A percentile compares a stretch with the other conserved stretches of the same genome.
phyloP scores from a whole-genome alignment of 2,797 vertebrate species.

The Rhyacichthys aspro region DNA sequence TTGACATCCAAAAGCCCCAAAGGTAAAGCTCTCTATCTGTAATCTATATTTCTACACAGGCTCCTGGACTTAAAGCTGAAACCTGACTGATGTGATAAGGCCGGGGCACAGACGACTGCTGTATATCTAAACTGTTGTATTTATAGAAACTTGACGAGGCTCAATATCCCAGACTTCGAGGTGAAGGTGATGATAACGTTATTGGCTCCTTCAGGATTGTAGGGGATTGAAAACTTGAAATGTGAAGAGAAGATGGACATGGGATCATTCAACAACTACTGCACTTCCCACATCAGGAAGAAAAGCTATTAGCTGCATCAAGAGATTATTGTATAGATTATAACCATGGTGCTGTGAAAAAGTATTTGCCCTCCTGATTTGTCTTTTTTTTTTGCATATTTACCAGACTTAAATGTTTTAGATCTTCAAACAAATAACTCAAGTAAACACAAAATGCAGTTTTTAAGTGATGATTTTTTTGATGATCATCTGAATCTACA shows the following conservation, averaged over 20 bases:
- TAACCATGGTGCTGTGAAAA: no score
- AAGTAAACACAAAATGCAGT: no score
- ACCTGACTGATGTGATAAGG: constrained; percentile 1
- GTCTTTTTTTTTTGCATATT: no score
- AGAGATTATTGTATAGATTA: no score
- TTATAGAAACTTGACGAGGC: constrained; percentile 15
- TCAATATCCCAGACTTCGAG: constrained; percentile 7
- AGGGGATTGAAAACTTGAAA: constrained; percentile 15
- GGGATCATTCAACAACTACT: not conserved
- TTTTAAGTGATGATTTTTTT: no score
- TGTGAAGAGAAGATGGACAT: not conserved
- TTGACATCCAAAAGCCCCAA: constrained; percentile 8
- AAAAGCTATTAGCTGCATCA: not conserved
- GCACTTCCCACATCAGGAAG: not conserved
- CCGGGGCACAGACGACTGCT: constrained; percentile 1
- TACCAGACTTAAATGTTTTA: no score
- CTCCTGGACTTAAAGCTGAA: constrained; percentile 4
- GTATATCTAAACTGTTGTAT: constrained; percentile 4
- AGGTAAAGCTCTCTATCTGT: constrained; percentile 22
- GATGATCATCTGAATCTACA: no score
- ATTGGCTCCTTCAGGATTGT: constrained; percentile 9
- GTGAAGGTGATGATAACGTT: constrained; percentile 15
- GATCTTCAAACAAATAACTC: no score
- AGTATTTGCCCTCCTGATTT: no score
- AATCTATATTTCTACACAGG: constrained; percentile 24